Evolutionary conservation across 23 tunicate genomes (phyloP), one percentile per base, ranked within the genome.

Genomic region (Aplidium turbinatum): DNA sequence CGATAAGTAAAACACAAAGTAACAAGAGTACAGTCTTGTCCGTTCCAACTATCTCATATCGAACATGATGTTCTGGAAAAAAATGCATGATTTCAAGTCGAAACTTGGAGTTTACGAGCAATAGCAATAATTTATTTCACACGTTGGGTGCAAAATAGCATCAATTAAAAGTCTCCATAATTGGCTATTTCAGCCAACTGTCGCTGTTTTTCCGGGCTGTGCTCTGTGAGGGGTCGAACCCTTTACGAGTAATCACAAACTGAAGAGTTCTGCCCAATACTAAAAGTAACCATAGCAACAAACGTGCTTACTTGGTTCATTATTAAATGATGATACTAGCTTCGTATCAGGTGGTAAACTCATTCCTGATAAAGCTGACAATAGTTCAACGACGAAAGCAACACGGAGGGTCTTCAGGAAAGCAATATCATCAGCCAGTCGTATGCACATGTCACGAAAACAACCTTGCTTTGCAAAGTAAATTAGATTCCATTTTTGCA

Each of bases 381-480:
- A 66, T 4, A 83, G 34, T 65, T 67, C 55, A 7, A 83, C 6
- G 1, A 56, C 7, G 67, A 83, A 83, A 0, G 54, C 77, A 24
- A 31, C 31, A n/a, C 57, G 46, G 3, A 75, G 36, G 2, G 32
- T 28, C 31, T 25, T 21, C n/a, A n/a, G n/a, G n/a, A n/a, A n/a
- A n/a, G n/a, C n/a, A 18, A 31, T 9, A 0, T 32, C 19, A 7
- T 83, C 89, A 31, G 63, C 72, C 74, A 83, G 47, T 25, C 61
- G 46, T 19, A 75, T 38, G 46, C 72, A 58, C 4, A 76, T 77
- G 21, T 83, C 89, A 11, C 56, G 54, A 38, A 83, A 83, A 11
- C 38, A 31, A 4, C 89, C 89, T 25, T 51, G 76, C 36, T 75
- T 75, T 21, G 89, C 82, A n/a, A 62, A 5, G 76, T 75, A 83